These are phyloP conservation scores for Lithophane socia DNA, from an alignment of 2,888 invertebrate genomes.

Conservation along the genomic window DNA sequence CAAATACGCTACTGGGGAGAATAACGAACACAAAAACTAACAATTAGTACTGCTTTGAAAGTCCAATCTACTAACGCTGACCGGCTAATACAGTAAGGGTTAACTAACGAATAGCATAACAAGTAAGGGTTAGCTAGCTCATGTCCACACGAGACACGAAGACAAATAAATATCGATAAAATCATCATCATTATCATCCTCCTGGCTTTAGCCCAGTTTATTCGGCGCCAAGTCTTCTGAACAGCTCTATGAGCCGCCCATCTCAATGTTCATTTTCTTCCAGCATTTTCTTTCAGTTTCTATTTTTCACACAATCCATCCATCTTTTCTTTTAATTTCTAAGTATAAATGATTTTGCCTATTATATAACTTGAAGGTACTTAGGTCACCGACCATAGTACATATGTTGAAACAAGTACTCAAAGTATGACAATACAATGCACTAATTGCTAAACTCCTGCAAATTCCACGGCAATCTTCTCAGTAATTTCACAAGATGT, in stretches of 20 bases:
- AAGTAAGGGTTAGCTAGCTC: too few relatives aligned
- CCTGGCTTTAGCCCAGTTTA: too few relatives aligned
- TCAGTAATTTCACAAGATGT: conserved; percentile 35
- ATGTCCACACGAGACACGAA: too few relatives aligned
- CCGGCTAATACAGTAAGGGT: neutral
- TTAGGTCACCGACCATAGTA: neutral
- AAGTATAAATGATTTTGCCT: neutral
- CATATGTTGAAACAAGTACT: conserved; percentile 1
- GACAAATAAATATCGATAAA: too few relatives aligned
- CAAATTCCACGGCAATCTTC: conserved; percentile 12
- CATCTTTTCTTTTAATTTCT: too few relatives aligned
- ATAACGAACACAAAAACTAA: neutral
- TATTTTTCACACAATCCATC: neutral
- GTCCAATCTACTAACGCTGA: neutral
- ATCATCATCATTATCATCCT: too few relatives aligned
- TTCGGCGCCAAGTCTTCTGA: neutral
- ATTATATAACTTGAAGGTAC: neutral
- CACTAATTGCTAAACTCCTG: conserved; percentile 15
- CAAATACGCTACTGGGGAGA: neutral
- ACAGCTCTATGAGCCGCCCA: neutral
- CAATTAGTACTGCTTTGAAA: neutral
- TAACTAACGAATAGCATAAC: too few relatives aligned
- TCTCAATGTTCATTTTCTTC: too few relatives aligned
- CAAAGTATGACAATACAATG: conserved; percentile 21
- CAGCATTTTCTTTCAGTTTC: too few relatives aligned